Evolutionary conservation across 2,113 vertebrate genomes (phyloP), one percentile per base, ranked within the genome.

Genomic region (Pardalotus punctatus): DNA sequence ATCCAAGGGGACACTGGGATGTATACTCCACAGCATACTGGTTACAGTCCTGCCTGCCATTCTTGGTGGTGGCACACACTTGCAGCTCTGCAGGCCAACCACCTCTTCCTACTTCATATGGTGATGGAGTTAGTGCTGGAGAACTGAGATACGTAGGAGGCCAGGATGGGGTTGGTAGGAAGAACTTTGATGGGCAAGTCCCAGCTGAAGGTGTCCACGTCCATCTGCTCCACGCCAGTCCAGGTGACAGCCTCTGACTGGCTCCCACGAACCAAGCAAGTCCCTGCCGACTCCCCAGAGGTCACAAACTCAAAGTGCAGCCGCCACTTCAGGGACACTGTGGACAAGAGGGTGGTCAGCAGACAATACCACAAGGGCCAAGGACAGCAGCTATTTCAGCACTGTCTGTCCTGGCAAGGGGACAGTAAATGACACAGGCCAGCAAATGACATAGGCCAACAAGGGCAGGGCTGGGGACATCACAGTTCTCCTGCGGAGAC

Each of bases 121-220:
- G 97, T 98, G 94, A 99, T 99, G 83, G 98, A 98, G 97, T 99
- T 99, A 51, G 98, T 98, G 77, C 98, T 98, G 64, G 99, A 98
- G 61, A 99, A 99, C 80, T 99, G 99, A 60, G 99, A 99, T 42
- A 99, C 98, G 0, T 99, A 99, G 47, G 99, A 99, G 29, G 98
- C 99, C 97, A 99, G 88, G 28, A 99, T 97, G 2, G 99, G 99
- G 95, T 99, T 99, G 50, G 99, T 99, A 58, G 99, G 99, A 92
- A 99, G 98, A 80, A 99, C 98, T 97, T 99, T 99, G 96, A 99
- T 99, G 16, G 99, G 99, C 81, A 99, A 97, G 92, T 99, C 99
- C 99, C 99, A 99, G 96, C 99, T 99, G 97, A 99, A 99, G 67
- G 99, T 99, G 96, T 99, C 99, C 89, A 99, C 99, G 10, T 99